phyloP scores from a whole-genome alignment of 2,797 vertebrate genomes.

The Coregonus ussuriensis region DNA sequence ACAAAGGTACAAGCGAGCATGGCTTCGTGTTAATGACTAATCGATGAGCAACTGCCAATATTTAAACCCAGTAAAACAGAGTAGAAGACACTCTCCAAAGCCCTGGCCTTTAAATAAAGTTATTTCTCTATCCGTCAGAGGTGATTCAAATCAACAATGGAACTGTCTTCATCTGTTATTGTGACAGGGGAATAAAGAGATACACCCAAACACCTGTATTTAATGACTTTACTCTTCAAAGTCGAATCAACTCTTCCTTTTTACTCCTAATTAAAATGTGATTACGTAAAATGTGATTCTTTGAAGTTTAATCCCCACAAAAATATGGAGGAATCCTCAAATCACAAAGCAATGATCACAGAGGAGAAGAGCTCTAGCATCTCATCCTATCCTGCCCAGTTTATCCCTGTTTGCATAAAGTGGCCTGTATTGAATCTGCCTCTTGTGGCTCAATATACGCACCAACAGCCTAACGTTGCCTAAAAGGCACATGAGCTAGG shows the following conservation, averaged over 20 bases:
- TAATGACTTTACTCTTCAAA: not conserved
- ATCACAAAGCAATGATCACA: slow-evolving; percentile 4
- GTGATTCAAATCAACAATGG: not conserved
- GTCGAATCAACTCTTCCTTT: not conserved
- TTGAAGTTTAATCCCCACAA: not conserved
- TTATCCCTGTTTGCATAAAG: not conserved
- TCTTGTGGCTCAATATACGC: not conserved
- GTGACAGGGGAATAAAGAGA: not conserved
- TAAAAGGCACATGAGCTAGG: no score
- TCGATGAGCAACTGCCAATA: not conserved
- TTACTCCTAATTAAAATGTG: not conserved
- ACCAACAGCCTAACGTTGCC: not conserved
- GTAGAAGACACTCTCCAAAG: not conserved
- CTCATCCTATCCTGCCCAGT: not conserved
- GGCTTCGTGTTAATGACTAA: not conserved
- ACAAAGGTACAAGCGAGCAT: not conserved
- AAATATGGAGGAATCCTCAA: not conserved
- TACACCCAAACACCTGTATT: not conserved
- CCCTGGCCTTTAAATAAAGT: not conserved
- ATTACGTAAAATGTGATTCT: slow-evolving; percentile 3
- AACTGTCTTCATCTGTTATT: not conserved
- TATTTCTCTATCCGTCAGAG: not conserved
- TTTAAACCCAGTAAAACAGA: not conserved
- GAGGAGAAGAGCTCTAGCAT: not conserved
- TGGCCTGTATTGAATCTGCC: not conserved